phyloP scores from a whole-genome alignment of 2,888 invertebrate species.

The Dyspetes luteomarginatus region DNA sequence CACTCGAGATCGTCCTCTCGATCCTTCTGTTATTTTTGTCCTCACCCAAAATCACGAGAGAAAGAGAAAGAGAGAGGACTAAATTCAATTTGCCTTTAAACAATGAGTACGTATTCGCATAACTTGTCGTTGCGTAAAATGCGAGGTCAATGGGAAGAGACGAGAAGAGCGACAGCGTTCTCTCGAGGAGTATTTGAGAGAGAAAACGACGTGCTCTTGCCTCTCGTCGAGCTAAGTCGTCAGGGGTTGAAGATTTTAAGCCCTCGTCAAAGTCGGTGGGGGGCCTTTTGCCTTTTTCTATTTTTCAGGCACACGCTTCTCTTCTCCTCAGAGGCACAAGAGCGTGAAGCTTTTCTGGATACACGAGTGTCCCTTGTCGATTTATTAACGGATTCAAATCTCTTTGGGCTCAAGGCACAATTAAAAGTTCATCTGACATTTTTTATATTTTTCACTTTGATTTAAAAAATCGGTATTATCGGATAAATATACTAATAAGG shows the following conservation, averaged over 20 bases:
- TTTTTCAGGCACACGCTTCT: neutral
- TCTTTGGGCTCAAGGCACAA: neutral
- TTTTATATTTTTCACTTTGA: too few relatives aligned
- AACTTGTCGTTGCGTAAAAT: conserved; percentile 80
- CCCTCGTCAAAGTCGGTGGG: conserved; percentile 35
- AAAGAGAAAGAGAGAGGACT: conserved; percentile 20
- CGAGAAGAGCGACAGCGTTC: conserved; percentile 12
- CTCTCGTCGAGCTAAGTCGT: conserved; percentile 44
- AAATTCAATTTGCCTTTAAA: conserved; percentile 78
- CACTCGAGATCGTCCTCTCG: neutral
- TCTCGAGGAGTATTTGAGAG: conserved; percentile 32
- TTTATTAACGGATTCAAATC: neutral
- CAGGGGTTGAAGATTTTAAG: conserved; percentile 41
- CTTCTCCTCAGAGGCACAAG: conserved; percentile 28
- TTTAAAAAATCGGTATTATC: too few relatives aligned
- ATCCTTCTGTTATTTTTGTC: conserved; percentile 7
- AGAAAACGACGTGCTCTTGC: conserved; percentile 14
- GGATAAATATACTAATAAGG: too few relatives aligned
- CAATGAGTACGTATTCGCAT: conserved; percentile 79
- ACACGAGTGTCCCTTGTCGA: neutral
- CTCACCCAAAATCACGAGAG: neutral
- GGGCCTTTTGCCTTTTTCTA: too few relatives aligned
- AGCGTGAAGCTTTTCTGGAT: too few relatives aligned
- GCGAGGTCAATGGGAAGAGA: conserved; percentile 77
- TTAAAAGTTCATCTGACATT: too few relatives aligned